These are phyloP conservation scores for Pipistrellus nathusii DNA, from an alignment of 2,797 vertebrate genomes.

Conservation along the genomic window DNA sequence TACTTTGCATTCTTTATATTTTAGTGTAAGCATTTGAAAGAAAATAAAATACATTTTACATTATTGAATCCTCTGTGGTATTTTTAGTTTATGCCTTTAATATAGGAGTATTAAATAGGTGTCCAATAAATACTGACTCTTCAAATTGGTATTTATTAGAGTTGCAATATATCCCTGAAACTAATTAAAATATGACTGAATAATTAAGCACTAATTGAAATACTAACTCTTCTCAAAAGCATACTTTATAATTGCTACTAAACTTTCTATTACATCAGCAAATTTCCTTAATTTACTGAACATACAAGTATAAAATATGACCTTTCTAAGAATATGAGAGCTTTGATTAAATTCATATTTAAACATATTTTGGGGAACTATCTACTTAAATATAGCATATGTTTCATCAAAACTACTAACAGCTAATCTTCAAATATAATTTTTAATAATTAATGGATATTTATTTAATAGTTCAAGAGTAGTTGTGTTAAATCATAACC, in stretches of 20 bases:
- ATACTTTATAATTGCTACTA: neutral
- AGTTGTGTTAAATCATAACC: slow-evolving; percentile 13
- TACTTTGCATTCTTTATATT: neutral
- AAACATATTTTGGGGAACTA: slow-evolving; percentile 35
- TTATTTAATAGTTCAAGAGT: neutral
- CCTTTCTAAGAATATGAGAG: neutral
- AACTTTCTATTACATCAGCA: slow-evolving; percentile 19
- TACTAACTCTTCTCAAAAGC: neutral
- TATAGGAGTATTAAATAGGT: neutral
- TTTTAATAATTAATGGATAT: slow-evolving; percentile 35
- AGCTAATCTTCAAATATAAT: neutral
- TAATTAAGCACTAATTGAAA: neutral
- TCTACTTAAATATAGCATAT: neutral
- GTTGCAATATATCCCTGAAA: neutral
- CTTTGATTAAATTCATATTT: slow-evolving; percentile 10
- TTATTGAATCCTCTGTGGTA: neutral
- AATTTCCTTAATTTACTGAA: slow-evolving; percentile 40
- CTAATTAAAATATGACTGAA: neutral
- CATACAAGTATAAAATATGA: neutral
- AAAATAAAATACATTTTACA: slow-evolving; percentile 29
- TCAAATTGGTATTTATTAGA: slow-evolving; percentile 35
- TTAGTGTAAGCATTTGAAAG: neutral
- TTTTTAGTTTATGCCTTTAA: slow-evolving; percentile 22
- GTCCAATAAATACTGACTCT: neutral
- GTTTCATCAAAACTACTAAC: slow-evolving; percentile 38